Percentiles rank a stretch among this genome's conserved stretches.
phyloP scores from a whole-genome alignment of 2,797 vertebrate species.

The Pelobates cultripes region DNA sequence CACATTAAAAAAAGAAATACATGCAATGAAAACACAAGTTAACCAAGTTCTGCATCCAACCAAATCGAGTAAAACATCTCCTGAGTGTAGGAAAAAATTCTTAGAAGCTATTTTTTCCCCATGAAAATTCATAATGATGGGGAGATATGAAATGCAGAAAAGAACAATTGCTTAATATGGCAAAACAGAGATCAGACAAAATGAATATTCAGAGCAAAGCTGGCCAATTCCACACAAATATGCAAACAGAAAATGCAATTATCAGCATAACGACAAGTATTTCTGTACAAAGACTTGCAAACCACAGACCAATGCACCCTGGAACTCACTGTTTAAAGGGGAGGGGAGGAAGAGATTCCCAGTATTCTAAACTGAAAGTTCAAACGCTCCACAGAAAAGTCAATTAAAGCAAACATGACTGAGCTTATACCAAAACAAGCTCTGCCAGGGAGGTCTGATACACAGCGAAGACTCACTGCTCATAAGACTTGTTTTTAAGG shows the following conservation, averaged over 20 bases:
- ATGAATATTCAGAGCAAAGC: too few relatives aligned
- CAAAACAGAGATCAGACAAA: too few relatives aligned
- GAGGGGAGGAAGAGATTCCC: background rate
- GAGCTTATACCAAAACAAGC: slow-evolving; percentile 15
- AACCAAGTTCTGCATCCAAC: too few relatives aligned
- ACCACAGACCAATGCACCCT: background rate
- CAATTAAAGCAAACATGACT: background rate
- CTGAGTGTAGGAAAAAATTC: too few relatives aligned
- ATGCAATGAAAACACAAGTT: too few relatives aligned
- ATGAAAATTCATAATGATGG: too few relatives aligned
- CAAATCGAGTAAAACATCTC: too few relatives aligned
- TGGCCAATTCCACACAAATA: slow-evolving; percentile 5
- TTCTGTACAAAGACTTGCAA: background rate
- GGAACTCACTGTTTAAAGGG: too few relatives aligned
- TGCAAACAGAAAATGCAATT: slow-evolving; percentile 5
- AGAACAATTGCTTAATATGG: too few relatives aligned
- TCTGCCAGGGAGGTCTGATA: background rate
- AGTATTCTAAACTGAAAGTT: slow-evolving; percentile 12
- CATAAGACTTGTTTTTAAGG: slow-evolving; percentile 25
- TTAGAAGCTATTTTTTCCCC: too few relatives aligned
- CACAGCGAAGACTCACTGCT: background rate
- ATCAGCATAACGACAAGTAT: slow-evolving; percentile 4
- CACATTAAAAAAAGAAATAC: too few relatives aligned
- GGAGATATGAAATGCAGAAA: too few relatives aligned
- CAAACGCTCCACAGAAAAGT: slow-evolving; percentile 2